Evolutionary conservation across 2,797 vertebrate species (phyloP).

Genomic region (Myotis myotis): DNA sequence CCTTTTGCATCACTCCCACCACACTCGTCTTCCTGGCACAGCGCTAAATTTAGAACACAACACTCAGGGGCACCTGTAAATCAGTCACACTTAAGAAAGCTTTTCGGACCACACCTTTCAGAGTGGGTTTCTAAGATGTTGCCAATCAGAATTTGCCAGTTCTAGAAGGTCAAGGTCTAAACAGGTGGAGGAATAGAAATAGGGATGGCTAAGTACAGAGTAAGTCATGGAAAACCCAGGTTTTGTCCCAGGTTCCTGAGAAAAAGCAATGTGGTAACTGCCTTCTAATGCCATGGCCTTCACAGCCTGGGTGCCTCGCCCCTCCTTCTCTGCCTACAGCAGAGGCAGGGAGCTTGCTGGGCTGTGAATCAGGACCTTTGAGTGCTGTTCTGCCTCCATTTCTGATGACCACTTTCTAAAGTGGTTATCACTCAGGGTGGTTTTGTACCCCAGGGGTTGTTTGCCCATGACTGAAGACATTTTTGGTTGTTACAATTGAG

Average conservation of each 20-base stretch:
- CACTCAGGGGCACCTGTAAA: neutral
- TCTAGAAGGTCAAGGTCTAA: conserved; percentile 37
- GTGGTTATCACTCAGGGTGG: neutral
- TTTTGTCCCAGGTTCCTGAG: neutral
- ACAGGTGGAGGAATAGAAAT: conserved; percentile 24
- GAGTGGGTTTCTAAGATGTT: conserved; percentile 11
- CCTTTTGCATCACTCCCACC: neutral
- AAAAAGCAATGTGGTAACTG: neutral
- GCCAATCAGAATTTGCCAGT: neutral
- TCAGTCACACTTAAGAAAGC: neutral
- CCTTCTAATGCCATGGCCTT: neutral
- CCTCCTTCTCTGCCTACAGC: neutral
- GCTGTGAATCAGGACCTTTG: neutral
- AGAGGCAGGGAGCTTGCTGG: neutral
- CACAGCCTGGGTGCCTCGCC: accelerated
- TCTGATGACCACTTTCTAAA: neutral
- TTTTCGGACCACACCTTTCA: neutral
- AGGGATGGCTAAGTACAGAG: neutral
- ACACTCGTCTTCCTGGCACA: neutral
- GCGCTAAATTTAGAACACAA: neutral
- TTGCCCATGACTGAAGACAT: neutral
- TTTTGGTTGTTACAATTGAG: neutral
- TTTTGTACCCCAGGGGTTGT: neutral
- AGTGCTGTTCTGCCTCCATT: neutral
- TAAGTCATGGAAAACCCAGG: neutral